Percentiles rank a stretch among this genome's conserved stretches.
phyloP scores from a whole-genome alignment of 2,113 vertebrate genomes.

The Silurus meridionalis region DNA sequence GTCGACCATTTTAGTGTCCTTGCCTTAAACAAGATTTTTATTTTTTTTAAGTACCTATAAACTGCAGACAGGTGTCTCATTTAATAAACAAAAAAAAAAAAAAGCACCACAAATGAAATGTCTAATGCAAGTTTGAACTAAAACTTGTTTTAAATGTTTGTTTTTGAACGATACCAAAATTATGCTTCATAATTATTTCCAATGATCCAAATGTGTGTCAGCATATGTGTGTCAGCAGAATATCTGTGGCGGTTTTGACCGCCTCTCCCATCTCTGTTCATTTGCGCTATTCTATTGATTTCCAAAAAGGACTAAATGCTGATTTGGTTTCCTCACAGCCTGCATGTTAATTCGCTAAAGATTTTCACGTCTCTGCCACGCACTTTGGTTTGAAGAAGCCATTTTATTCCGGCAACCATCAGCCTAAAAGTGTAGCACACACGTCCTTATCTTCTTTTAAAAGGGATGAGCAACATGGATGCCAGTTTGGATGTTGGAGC shows the following conservation, averaged over 20 bases:
- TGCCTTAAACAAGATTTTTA: neutral
- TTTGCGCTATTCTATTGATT: slow-evolving; percentile 3
- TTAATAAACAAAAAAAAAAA: too few species aligned
- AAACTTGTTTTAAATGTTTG: neutral
- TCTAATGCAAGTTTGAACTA: neutral
- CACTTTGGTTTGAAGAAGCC: neutral
- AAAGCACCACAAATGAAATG: neutral
- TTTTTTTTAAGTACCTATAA: neutral
- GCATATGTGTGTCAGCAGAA: slow-evolving; percentile 46
- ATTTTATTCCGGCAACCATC: slow-evolving; percentile 16
- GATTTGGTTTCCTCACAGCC: slow-evolving; percentile 8
- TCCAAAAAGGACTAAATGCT: neutral
- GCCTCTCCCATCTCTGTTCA: neutral
- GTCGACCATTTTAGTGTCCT: slow-evolving; percentile 50
- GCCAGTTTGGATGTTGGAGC: neutral
- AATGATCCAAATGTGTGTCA: slow-evolving; percentile 32
- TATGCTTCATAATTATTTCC: neutral
- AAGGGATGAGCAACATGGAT: neutral
- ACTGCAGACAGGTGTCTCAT: neutral
- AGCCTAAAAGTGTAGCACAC: neutral
- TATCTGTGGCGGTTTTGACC: slow-evolving; percentile 28
- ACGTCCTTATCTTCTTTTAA: neutral
- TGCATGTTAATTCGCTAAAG: neutral
- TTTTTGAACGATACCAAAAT: neutral
- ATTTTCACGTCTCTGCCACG: neutral